Percentiles rank a stretch among this genome's conserved stretches.
Evolutionary conservation across 2,113 vertebrate species (phyloP).

Genomic region (Eublepharis macularius): DNA sequence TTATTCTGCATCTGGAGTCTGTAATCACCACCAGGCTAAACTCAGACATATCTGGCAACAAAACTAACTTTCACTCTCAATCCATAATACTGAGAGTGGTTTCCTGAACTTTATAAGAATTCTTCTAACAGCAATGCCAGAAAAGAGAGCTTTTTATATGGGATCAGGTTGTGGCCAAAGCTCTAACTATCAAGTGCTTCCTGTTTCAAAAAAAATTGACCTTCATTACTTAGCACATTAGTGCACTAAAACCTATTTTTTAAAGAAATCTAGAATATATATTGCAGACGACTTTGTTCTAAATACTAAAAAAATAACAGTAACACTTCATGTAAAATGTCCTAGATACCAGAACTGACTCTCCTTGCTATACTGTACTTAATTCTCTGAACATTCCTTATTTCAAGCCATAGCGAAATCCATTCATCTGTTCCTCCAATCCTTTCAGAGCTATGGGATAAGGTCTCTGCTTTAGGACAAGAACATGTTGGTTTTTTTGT

Average conservation of each 20-base stretch:
- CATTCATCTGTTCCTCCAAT: neutral
- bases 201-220: neutral
- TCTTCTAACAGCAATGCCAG: neutral
- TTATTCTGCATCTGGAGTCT: neutral
- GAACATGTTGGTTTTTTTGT: neutral
- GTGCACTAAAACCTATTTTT: neutral
- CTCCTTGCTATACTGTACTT: neutral
- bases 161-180: neutral
- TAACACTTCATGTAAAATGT: neutral
- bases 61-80: neutral
- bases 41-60: neutral
- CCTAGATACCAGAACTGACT: neutral
- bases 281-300: neutral
- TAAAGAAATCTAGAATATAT: neutral
- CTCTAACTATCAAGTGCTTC: neutral
- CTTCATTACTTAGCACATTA: neutral
- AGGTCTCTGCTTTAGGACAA: neutral
- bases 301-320: neutral
- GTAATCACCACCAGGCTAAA: neutral
- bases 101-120: neutral
- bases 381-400: neutral
- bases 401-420: neutral
- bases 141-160: neutral
- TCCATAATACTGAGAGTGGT: neutral
- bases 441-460: neutral